Conservation (phyloP, 2,113 vertebrate species). For the Phocoena sinus region DNA sequence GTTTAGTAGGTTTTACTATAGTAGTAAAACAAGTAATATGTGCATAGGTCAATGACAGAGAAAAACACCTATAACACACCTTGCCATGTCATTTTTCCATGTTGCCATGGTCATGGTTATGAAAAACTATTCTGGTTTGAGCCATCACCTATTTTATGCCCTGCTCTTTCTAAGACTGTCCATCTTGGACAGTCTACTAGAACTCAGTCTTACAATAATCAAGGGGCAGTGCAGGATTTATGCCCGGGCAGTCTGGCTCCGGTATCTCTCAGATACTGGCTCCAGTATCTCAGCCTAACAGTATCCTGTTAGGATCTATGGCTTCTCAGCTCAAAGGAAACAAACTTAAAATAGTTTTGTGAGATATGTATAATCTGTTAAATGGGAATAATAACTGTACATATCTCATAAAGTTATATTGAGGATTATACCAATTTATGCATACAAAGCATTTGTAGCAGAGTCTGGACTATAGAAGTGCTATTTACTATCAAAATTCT, state of each 20-base stretch:
- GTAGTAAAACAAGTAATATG: background rate
- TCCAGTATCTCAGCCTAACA: background rate
- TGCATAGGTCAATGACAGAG: background rate
- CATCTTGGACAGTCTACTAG: background rate
- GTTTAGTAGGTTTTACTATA: background rate
- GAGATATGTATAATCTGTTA: background rate
- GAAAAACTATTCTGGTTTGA: background rate
- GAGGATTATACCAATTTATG: background rate
- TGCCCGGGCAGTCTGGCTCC: fast-evolving
- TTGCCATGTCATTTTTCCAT: background rate
- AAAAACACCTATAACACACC: background rate
- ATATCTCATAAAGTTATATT: background rate
- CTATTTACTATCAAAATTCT: background rate
- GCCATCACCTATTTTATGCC: background rate
- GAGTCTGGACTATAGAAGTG: background rate
- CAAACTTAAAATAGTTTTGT: background rate
- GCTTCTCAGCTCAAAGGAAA: background rate
- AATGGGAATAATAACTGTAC: background rate
- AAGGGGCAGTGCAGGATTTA: fast-evolving
- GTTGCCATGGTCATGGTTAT: background rate
- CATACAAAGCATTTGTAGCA: background rate
- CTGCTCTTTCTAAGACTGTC: background rate
- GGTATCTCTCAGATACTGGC: background rate
- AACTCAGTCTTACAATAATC: background rate
- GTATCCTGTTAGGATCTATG: background rate